Conservation (phyloP, 1,140 invertebrate genomes). For the Drosophila kikkawai region DNA sequence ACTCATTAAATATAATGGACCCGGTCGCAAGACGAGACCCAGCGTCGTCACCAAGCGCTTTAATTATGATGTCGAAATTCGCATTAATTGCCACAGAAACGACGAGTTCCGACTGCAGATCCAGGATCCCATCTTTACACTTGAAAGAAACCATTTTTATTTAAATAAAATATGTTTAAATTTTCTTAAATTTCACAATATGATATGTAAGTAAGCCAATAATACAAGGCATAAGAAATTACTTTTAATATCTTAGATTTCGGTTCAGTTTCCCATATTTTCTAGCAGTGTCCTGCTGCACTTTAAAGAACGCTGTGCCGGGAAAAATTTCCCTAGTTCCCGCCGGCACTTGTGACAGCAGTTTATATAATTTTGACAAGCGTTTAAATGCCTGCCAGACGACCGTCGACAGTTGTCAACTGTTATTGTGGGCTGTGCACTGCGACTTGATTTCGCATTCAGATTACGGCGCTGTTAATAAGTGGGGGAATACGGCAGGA, state of each 20-base stretch:
- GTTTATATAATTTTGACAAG: constrained; percentile 80
- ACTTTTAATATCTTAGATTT: too few species aligned
- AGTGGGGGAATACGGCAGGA: constrained; percentile 12
- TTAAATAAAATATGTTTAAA: background rate
- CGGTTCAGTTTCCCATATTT: background rate
- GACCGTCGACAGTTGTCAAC: constrained; percentile 80
- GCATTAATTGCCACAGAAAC: constrained; percentile 79
- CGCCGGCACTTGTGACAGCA: constrained; percentile 54
- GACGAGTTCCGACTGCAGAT: constrained; percentile 32
- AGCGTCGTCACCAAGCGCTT: constrained; percentile 71
- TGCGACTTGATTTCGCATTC: constrained; percentile 71
- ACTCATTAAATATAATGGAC: constrained; percentile 79
- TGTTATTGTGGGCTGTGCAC: constrained; percentile 58
- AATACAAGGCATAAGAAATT: background rate
- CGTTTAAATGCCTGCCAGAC: constrained; percentile 72
- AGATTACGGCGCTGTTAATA: constrained; percentile 68
- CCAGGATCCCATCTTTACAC: constrained; percentile 20
- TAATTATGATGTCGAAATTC: constrained; percentile 84
- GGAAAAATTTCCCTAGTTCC: constrained; percentile 43
- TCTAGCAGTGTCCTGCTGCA: constrained; percentile 14
- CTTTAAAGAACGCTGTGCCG: constrained; percentile 13
- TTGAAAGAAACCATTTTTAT: background rate
- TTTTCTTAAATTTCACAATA: background rate
- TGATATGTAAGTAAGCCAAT: background rate
- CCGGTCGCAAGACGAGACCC: constrained; percentile 65